These are phyloP conservation scores for Pherbina coryleti DNA, from an alignment of 2,888 invertebrate species.

Conservation along the genomic window DNA sequence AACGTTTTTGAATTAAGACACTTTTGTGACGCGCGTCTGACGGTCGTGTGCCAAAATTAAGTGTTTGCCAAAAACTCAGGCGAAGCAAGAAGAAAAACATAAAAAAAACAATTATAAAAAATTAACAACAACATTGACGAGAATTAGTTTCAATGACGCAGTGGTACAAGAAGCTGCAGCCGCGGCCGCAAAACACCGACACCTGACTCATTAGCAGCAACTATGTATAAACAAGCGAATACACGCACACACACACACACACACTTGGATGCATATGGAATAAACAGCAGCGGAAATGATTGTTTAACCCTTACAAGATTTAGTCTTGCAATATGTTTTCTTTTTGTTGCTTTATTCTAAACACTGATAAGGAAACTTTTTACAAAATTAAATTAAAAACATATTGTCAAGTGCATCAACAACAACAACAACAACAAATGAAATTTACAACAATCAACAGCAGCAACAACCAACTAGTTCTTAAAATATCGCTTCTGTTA, in stretches of 20 bases:
- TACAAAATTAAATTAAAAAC: conserved; percentile 65
- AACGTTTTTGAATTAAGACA: conserved; percentile 64
- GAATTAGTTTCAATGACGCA: not conserved
- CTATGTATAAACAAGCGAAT: conserved; percentile 38
- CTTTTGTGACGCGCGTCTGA: conserved; percentile 41
- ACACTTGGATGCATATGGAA: not conserved
- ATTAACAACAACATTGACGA: not conserved
- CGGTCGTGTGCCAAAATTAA: conserved; percentile 61
- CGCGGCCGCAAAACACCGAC: conserved; percentile 42
- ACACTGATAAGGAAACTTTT: not conserved
- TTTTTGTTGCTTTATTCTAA: conserved; percentile 14
- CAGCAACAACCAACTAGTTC: conserved; percentile 18
- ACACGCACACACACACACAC: not conserved
- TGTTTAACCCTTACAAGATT: conserved; percentile 50
- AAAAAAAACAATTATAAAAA: conserved; percentile 30
- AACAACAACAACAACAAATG: conserved; percentile 27
- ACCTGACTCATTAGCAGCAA: conserved; percentile 53
- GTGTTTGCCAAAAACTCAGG: conserved; percentile 58
- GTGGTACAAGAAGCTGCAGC: conserved; percentile 10
- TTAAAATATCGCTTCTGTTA: not conserved
- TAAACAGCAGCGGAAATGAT: conserved; percentile 40
- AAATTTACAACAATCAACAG: conserved; percentile 1
- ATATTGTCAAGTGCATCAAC: conserved; percentile 61
- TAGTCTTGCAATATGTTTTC: conserved; percentile 33
- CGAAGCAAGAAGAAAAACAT: conserved; percentile 27